Evolutionary conservation across 2,797 vertebrate genomes (phyloP), one percentile per base, ranked within the genome.

Genomic region (Tinamus major): DNA sequence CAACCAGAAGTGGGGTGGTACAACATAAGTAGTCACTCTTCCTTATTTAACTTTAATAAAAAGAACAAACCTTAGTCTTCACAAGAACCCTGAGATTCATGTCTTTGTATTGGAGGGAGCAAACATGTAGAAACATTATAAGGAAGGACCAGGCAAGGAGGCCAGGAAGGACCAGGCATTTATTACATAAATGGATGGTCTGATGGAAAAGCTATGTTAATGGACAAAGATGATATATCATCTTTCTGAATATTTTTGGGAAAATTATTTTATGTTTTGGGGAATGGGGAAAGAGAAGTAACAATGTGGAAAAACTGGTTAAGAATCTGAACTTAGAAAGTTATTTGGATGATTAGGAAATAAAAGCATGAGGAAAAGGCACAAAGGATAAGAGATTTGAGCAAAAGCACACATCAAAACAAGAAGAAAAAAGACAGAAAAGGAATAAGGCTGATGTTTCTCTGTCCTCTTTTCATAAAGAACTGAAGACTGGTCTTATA

Each of bases 31-130:
- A 90, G 53, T 27, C 10, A 2, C 92, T 79, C 56, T 76, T 77
- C 67, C 39, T 70, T 78, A 31, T 65, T 85, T 87, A 84, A 86
- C 87, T 91, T 91, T 92, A 87, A 86, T 78, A 91, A 95, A 53
- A 79, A 86, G 51, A 67, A 74, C 26, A 76, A 87, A 39, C 72
- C 74, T 24, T 62, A 55, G 61, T 59, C 58, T 86, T 79, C 82
- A 69, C 29, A 79, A 95, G 72, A 51, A 80, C 4, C n/a, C 49
- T 8, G 46, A 89, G 79, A 95, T 49, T 79, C 69, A n/a, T n/a
- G 12, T 39, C 17, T 42, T 4, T 41, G 11, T 55, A 48, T 17
- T 1, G 1, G 58, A 83, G 27, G 31, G 27, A 78, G 29, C 5
- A 49, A 85, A 85, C 16, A 78, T 20, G 44, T 39, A 79, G 64